Evolutionary conservation across 2,113 vertebrate genomes (phyloP), one percentile per base, ranked within the genome.

Genomic region (Maccullochella peelii): DNA sequence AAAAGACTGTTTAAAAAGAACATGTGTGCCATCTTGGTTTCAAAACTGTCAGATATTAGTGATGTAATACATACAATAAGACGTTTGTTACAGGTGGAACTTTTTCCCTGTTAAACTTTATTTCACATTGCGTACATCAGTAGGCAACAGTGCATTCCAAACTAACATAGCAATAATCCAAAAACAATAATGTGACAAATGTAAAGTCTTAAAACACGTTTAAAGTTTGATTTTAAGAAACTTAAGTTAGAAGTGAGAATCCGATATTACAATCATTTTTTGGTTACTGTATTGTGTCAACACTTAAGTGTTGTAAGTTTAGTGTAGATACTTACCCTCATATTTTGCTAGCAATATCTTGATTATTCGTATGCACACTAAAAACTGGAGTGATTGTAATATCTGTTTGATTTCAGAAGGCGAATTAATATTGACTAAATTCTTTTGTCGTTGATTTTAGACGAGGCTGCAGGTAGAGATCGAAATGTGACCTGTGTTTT

Each of bases 1-100:
- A 94, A 93, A 94, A 93, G 84, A 92, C 91, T 62, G 58, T 94
- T 94, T 92, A 77, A 92, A 94, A 93, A 90, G 25, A 86, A 21
- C 0, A 23, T 27, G 59, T 81, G 40, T 81, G 44, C 61, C 44
- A 11, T 89, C 25, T 91, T 83, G 79, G 58, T 79, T 70, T 88
- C 6, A 82, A 72, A 63, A 63, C 8, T 62, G 10, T 67, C 11
- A 54, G 25, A 54, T 59, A 27, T 77, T 5, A 15, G 2, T 62
- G 10, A 36, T 40, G 6, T 70, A 30, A 33, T 61, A 14, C 2
- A 30, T n/a, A 10, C 5, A 68, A 23, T 36, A 23, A 18, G 12
- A 27, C 54, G 16, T 75, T 57, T 38, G 38, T 38, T 36, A 7
- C 2, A 54, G 12, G 20, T 4, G 14, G 3, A 23, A 59, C 4